phyloP scores from a whole-genome alignment of 2,113 vertebrate genomes.

The Setophaga petechia region DNA sequence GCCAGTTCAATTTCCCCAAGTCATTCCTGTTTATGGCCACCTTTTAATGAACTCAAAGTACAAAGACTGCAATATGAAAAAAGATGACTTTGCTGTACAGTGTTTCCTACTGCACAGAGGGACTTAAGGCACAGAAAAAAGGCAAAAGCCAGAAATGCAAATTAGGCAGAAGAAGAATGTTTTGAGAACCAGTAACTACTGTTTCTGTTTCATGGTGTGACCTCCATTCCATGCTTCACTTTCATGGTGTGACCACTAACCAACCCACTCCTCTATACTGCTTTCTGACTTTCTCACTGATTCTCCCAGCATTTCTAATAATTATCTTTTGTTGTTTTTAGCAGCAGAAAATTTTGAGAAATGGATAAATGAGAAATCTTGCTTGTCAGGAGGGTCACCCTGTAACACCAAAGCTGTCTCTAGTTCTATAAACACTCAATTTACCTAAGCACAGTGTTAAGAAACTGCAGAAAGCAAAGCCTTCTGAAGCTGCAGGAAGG shows the following conservation, averaged over 20 bases:
- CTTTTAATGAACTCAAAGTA: not conserved
- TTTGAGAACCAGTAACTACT: not conserved
- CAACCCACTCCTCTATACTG: not conserved
- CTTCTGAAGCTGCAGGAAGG: not conserved
- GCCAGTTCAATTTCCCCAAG: not conserved
- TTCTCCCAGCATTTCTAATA: not conserved
- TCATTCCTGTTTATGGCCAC: rapidly evolving
- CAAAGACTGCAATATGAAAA: not conserved
- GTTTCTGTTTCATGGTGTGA: not conserved
- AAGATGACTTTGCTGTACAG: not conserved
- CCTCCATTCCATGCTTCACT: not conserved
- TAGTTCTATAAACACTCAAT: not conserved
- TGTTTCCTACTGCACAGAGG: not conserved
- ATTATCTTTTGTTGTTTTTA: rapidly evolving
- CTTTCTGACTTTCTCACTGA: not conserved
- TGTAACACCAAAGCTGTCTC: not conserved
- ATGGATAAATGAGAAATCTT: not conserved
- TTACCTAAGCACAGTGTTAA: not conserved
- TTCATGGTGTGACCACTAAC: not conserved
- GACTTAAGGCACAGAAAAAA: not conserved
- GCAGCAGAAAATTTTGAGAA: not conserved
- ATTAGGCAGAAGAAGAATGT: not conserved
- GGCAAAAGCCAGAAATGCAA: not conserved
- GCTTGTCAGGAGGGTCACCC: not conserved
- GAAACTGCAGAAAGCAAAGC: not conserved